Conservation (phyloP, 2,888 invertebrate species). For the Ariolimax columbianus region DNA sequence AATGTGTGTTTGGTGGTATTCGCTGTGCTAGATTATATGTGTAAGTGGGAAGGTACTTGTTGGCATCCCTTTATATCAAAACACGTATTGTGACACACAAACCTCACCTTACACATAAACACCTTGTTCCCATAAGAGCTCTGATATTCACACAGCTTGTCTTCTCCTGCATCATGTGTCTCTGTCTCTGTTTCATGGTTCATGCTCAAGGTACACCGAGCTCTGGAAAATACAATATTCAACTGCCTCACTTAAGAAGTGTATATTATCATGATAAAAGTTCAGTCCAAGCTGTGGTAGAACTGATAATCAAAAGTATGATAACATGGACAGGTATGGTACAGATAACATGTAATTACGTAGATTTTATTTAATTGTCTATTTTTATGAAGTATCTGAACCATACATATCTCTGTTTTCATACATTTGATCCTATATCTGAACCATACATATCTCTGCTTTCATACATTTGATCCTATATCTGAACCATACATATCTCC, state of each 20-base stretch:
- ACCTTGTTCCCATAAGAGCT: conserved; percentile 85
- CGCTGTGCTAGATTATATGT: not conserved
- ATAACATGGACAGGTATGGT: too few relatives aligned
- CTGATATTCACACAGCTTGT: conserved; percentile 82
- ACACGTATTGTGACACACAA: not conserved
- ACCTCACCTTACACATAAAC: conserved; percentile 77
- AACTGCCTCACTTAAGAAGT: not conserved
- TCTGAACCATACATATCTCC: too few relatives aligned
- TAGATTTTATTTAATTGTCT: too few relatives aligned
- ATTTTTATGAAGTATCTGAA: too few relatives aligned
- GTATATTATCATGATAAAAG: too few relatives aligned
- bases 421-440: too few relatives aligned
- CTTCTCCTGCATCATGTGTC: conserved; percentile 71
- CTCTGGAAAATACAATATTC: conserved; percentile 57
- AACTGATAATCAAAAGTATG: too few relatives aligned
- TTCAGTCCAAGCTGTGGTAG: too few relatives aligned
- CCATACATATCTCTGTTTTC: too few relatives aligned
- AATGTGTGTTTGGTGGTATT: not conserved
- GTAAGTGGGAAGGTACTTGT: not conserved
- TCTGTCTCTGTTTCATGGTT: conserved; percentile 77
- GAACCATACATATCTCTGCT: too few relatives aligned
- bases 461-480: too few relatives aligned
- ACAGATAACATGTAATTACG: too few relatives aligned
- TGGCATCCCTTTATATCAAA: not conserved
- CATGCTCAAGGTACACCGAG: conserved; percentile 77